Conservation (phyloP, 2,113 vertebrate species). For the Jacana jacana region DNA sequence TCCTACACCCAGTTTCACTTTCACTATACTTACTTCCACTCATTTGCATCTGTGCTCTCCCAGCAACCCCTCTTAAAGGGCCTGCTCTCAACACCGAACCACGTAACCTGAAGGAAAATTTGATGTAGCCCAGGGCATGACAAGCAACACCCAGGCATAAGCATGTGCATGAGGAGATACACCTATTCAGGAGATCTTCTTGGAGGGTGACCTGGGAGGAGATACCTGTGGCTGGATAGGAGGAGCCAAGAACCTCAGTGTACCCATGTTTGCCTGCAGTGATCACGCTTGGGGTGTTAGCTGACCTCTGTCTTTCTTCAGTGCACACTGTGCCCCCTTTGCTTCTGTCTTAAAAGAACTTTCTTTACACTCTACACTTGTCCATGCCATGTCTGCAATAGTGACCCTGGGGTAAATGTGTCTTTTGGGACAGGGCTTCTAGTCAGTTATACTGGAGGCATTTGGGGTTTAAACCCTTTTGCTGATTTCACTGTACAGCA, state of each 20-base stretch:
- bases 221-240: not conserved
- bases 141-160: not conserved
- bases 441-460: not conserved
- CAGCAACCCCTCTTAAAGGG: too few relatives aligned
- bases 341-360: not conserved
- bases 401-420: not conserved
- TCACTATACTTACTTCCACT: too few relatives aligned
- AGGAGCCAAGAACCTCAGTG: not conserved
- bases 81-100: too few relatives aligned
- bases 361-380: not conserved
- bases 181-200: not conserved
- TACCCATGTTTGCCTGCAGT: rapidly evolving
- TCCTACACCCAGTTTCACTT: too few relatives aligned
- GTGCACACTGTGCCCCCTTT: not conserved
- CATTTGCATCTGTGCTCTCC: too few relatives aligned
- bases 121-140: not conserved
- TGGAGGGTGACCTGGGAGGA: not conserved
- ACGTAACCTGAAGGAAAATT: not conserved
- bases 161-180: not conserved
- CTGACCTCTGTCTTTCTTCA: not conserved
- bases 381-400: not conserved
- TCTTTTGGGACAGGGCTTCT: not conserved
- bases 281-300: not conserved
- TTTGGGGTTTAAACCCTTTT: not conserved
- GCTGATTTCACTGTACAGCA: not conserved